Percentiles rank a stretch among this genome's conserved stretches.
Evolutionary conservation across 1,140 invertebrate genomes (phyloP).

Genomic region (Drosophila nasuta): DNA sequence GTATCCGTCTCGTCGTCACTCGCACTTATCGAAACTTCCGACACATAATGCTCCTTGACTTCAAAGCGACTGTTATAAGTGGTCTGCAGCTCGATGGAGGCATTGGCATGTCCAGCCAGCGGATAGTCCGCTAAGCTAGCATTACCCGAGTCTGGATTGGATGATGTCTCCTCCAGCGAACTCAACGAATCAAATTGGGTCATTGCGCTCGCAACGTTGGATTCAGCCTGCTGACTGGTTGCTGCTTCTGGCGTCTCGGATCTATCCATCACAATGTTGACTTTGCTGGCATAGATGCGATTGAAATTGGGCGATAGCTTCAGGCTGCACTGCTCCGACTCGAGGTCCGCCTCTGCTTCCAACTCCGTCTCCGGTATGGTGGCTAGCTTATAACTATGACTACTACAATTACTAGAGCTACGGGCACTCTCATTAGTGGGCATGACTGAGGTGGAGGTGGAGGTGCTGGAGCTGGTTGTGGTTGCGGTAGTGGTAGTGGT

Average conservation of each 20-base stretch:
- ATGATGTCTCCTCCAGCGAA: constrained; percentile 77
- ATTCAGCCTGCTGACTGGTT: not conserved
- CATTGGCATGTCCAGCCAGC: constrained; percentile 55
- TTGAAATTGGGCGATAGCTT: constrained; percentile 81
- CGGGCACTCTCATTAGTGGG: constrained; percentile 57
- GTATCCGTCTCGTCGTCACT: constrained; percentile 39
- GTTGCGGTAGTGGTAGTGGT: constrained; percentile 22
- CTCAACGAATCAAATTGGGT: constrained; percentile 75
- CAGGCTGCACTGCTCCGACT: constrained; percentile 19
- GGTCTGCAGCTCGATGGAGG: constrained; percentile 63
- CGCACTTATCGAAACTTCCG: constrained; percentile 66
- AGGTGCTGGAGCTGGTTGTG: constrained; percentile 37
- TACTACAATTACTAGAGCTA: constrained; percentile 69
- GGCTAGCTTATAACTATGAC: constrained; percentile 79
- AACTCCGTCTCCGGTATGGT: constrained; percentile 72
- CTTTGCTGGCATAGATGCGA: constrained; percentile 76
- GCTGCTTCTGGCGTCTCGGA: not conserved
- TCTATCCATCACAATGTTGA: constrained; percentile 69
- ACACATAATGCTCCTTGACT: constrained; percentile 67
- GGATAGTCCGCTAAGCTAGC: constrained; percentile 80
- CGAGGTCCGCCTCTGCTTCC: constrained; percentile 38
- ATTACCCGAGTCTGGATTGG: constrained; percentile 82
- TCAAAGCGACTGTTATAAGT: constrained; percentile 74
- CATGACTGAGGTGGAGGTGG: constrained; percentile 22
- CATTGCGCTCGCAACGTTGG: not conserved